Evolutionary conservation across 2,888 invertebrate genomes (phyloP).

Genomic region (Chelonus formosanus): DNA sequence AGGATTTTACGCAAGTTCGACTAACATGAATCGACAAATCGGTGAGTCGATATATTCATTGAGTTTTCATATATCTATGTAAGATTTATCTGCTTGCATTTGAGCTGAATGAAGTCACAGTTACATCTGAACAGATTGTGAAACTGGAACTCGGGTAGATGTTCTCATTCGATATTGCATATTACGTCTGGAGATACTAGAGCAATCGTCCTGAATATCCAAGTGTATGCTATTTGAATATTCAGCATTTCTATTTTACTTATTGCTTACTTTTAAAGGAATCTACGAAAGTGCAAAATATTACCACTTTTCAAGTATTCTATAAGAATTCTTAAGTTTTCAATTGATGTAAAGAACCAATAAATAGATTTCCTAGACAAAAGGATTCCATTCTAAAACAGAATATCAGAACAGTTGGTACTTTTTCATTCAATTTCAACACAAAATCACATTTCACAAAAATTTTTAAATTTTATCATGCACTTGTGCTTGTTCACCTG

Average conservation of each 20-base stretch:
- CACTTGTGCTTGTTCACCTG: too few species aligned
- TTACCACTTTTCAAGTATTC: slow-evolving; percentile 24
- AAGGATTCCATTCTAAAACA: neutral
- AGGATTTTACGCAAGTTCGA: too few species aligned
- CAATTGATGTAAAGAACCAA: slow-evolving; percentile 1
- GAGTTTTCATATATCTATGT: neutral
- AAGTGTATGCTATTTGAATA: neutral
- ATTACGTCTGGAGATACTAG: neutral
- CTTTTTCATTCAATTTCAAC: neutral
- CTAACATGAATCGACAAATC: neutral
- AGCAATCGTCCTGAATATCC: neutral
- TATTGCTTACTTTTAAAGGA: slow-evolving; percentile 6
- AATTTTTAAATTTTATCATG: too few species aligned
- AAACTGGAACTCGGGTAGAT: neutral
- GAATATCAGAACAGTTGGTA: neutral
- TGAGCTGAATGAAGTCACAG: neutral
- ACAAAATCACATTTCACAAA: neutral
- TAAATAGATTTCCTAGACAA: slow-evolving; percentile 8
- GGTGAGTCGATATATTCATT: neutral
- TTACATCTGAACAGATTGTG: neutral
- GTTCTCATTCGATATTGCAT: slow-evolving; percentile 10
- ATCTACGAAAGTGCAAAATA: slow-evolving; percentile 43
- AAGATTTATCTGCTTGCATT: slow-evolving; percentile 1
- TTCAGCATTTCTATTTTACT: neutral
- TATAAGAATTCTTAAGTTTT: neutral